A percentile compares a stretch with the other conserved stretches of the same genome.
Evolutionary conservation across 2,888 invertebrate genomes (phyloP).

Genomic region (Tetragonula carbonaria): DNA sequence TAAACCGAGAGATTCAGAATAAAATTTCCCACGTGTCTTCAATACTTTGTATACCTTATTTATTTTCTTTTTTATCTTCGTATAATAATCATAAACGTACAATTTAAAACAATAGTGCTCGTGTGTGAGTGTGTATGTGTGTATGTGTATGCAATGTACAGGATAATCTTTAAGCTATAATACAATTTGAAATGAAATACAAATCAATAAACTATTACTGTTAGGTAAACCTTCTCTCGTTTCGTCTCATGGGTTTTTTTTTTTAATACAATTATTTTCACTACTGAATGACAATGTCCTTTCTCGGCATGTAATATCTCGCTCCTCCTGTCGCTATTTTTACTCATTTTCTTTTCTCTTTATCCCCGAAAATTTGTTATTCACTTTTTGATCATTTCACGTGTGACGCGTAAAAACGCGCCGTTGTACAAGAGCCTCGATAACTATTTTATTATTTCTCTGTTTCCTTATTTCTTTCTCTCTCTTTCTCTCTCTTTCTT

Average conservation of each 20-base stretch:
- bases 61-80: slow-evolving; percentile 82
- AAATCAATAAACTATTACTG: slow-evolving; percentile 82
- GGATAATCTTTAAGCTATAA: slow-evolving; percentile 83
- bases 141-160: slow-evolving; percentile 82
- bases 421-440: slow-evolving; percentile 58
- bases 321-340: slow-evolving; percentile 27
- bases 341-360: slow-evolving; percentile 40
- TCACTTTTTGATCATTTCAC: slow-evolving; percentile 70
- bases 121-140: slow-evolving; percentile 53
- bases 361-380: background rate
- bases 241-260: background rate
- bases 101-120: slow-evolving; percentile 83
- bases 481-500: slow-evolving; percentile 16
- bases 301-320: slow-evolving; percentile 52
- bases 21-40: slow-evolving; percentile 73
- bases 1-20: slow-evolving; percentile 27
- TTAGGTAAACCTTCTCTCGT: slow-evolving; percentile 76
- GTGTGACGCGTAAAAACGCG: slow-evolving; percentile 37
- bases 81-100: slow-evolving; percentile 83
- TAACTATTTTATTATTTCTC: slow-evolving; percentile 73
- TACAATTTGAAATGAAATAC: slow-evolving; percentile 83
- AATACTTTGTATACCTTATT: slow-evolving; percentile 83
- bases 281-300: slow-evolving; percentile 77
- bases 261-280: slow-evolving; percentile 81
- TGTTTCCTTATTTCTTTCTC: background rate